phyloP scores from a whole-genome alignment of 2,797 vertebrate species.

The Sebastes goodei region DNA sequence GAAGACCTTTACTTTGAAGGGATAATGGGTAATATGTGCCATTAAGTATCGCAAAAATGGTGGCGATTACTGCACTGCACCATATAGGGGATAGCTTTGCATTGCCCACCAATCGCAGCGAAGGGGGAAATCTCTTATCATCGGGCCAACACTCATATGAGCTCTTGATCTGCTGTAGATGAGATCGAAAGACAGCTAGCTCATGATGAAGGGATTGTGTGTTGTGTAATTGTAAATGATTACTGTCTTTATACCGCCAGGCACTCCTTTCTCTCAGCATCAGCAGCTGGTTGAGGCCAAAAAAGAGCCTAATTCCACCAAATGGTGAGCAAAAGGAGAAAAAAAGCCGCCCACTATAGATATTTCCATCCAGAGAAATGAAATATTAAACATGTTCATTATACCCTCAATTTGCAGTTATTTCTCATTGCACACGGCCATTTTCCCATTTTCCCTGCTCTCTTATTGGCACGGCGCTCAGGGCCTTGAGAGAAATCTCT shows the following conservation, averaged over 20 bases:
- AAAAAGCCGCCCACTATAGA: slow-evolving; percentile 72
- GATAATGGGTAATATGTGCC: slow-evolving; percentile 43
- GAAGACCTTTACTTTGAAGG: slow-evolving; percentile 38
- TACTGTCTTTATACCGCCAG: slow-evolving; percentile 77
- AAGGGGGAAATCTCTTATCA: slow-evolving; percentile 55
- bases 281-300: slow-evolving; percentile 72
- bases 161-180: slow-evolving; percentile 69
- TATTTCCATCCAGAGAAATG: slow-evolving; percentile 85
- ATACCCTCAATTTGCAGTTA: slow-evolving; percentile 88
- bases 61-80: slow-evolving; percentile 30
- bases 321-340: slow-evolving; percentile 59
- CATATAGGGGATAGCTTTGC: slow-evolving; percentile 28
- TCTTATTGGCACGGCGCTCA: slow-evolving; percentile 80
- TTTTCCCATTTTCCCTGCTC: slow-evolving; percentile 81
- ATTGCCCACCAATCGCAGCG: slow-evolving; percentile 32
- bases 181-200: slow-evolving; percentile 49
- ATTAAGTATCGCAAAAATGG: slow-evolving; percentile 44
- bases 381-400: slow-evolving; percentile 90
- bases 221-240: slow-evolving; percentile 85
- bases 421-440: slow-evolving; percentile 83
- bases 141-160: slow-evolving; percentile 63
- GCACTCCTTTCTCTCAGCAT: slow-evolving; percentile 46
- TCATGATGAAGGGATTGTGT: slow-evolving; percentile 59
- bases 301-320: slow-evolving; percentile 73
- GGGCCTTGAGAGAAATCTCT: slow-evolving; percentile 87